Conservation (phyloP, 2,113 vertebrate genomes). For the Oncorhynchus mykiss region DNA sequence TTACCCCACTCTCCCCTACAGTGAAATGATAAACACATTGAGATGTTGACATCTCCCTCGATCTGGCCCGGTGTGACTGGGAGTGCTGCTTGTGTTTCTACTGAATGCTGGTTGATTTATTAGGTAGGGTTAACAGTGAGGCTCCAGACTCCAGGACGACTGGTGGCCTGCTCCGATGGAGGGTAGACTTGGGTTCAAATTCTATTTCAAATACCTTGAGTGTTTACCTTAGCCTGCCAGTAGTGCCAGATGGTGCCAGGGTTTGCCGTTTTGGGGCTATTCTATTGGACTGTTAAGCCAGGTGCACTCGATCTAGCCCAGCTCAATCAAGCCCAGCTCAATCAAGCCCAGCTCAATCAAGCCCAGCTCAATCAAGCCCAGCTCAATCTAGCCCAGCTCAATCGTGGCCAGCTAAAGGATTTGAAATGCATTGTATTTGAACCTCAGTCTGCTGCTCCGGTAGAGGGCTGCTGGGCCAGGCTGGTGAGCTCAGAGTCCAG, state of each 20-base stretch:
- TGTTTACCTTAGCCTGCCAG: no score
- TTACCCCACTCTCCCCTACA: slow-evolving; percentile 37
- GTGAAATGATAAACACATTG: slow-evolving; percentile 69
- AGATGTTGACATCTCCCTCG: slow-evolving; percentile 63
- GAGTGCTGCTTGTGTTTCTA: slow-evolving; percentile 56
- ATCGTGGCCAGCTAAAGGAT: no score
- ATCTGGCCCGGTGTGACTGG: slow-evolving; percentile 37
- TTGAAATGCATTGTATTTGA: no score
- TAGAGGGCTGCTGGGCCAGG: slow-evolving; percentile 13
- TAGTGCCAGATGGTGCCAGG: no score
- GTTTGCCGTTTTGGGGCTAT: no score
- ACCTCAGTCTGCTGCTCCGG: slow-evolving; percentile 9
- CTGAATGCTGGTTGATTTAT: slow-evolving; percentile 72
- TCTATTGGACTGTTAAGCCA: no score
- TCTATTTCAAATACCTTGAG: no score
- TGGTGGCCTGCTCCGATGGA: slow-evolving; percentile 28
- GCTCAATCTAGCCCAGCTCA: no score
- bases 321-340: no score
- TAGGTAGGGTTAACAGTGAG: slow-evolving; percentile 38
- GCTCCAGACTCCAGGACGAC: slow-evolving; percentile 33
- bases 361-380: no score
- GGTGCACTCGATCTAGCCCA: no score
- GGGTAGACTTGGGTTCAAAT: slow-evolving; percentile 1
- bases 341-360: no score
- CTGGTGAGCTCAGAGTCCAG: slow-evolving; percentile 48